phyloP scores from a whole-genome alignment of 2,888 invertebrate genomes.

The Orthosia cruda region DNA sequence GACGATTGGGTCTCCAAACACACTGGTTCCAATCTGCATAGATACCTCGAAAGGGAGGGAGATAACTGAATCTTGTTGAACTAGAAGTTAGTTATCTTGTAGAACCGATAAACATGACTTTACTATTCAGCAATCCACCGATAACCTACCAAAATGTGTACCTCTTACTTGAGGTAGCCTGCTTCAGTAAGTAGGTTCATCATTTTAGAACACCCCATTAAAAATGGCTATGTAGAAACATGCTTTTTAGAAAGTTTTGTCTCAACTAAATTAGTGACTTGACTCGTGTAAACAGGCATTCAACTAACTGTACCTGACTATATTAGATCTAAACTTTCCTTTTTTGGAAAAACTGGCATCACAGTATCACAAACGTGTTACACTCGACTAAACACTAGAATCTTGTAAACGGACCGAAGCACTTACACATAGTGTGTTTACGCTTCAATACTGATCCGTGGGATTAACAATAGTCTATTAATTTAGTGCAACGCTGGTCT shows the following conservation, averaged over 20 bases:
- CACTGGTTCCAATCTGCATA: constrained; percentile 48
- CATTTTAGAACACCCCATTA: too few species aligned
- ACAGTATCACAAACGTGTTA: background rate
- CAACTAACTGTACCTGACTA: background rate
- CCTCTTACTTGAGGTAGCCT: background rate
- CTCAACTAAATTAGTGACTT: background rate
- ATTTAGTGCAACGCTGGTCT: constrained; percentile 82
- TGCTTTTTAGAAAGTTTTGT: background rate
- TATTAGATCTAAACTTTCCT: background rate
- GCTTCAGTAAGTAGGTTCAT: background rate
- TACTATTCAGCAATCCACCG: background rate
- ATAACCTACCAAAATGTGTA: background rate
- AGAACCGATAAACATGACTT: constrained; percentile 5
- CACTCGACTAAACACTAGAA: background rate
- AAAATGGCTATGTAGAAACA: background rate
- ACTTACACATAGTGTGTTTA: constrained; percentile 51
- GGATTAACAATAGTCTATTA: constrained; percentile 79
- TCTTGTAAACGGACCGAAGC: constrained; percentile 27
- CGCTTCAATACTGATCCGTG: constrained; percentile 68
- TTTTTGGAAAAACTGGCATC: background rate
- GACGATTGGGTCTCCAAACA: constrained; percentile 31
- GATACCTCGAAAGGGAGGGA: constrained; percentile 39
- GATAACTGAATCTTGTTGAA: constrained; percentile 13
- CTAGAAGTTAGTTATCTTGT: background rate
- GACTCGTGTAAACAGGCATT: background rate